phyloP scores from a whole-genome alignment of 2,113 vertebrate genomes.

The Brevimyrus niger region DNA sequence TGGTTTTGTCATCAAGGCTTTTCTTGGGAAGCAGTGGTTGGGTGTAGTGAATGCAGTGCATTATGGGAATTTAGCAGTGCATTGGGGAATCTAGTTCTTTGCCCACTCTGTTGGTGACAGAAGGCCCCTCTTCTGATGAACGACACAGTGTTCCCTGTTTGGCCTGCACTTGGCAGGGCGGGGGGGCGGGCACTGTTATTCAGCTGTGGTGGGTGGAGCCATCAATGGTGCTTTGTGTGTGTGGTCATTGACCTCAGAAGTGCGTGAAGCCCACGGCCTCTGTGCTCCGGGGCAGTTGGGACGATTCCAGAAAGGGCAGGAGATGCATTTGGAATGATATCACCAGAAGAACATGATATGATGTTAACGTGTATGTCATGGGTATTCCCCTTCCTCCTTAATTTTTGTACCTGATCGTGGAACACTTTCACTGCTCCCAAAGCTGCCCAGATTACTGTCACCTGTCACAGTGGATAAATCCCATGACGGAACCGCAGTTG shows the following conservation, averaged over 20 bases:
- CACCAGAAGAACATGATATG: background rate
- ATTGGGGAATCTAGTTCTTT: constrained; percentile 25
- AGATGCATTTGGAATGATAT: constrained; percentile 4
- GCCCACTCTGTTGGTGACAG: constrained; percentile 15
- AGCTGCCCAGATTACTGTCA: background rate
- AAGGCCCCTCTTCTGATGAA: constrained; percentile 28
- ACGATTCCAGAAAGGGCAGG: constrained; percentile 23
- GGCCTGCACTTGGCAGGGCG: constrained; percentile 10
- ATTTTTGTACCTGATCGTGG: background rate
- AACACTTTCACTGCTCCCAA: background rate
- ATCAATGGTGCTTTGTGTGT: constrained; percentile 43
- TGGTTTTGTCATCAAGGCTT: background rate
- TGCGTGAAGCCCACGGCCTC: constrained; percentile 23
- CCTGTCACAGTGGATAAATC: background rate
- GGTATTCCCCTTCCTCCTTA: background rate
- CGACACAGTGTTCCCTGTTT: constrained; percentile 36
- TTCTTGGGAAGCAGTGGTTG: constrained; percentile 25
- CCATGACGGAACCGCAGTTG: background rate
- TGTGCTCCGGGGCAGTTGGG: constrained; percentile 21
- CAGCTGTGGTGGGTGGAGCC: constrained; percentile 18
- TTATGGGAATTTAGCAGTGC: background rate
- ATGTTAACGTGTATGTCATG: background rate
- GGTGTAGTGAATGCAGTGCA: background rate
- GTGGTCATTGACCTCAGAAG: constrained; percentile 33
- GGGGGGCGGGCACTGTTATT: background rate